phyloP scores from a whole-genome alignment of 1,140 invertebrate genomes.

The Aporrectodea caliginosa region DNA sequence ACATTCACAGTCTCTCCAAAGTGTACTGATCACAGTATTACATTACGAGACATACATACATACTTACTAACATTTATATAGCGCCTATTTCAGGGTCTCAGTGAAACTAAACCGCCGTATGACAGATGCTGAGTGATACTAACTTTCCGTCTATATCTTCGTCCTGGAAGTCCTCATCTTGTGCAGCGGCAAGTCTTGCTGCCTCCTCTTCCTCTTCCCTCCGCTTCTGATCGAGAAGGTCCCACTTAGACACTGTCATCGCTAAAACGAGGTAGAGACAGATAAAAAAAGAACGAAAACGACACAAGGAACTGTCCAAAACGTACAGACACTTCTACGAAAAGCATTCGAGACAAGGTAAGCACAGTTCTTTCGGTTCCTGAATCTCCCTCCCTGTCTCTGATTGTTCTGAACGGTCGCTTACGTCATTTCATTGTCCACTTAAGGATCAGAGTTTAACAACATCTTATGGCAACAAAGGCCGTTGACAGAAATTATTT shows the following conservation, averaged over 20 bases:
- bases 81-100: not conserved
- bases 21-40: not conserved
- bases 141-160: constrained; percentile 57
- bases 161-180: constrained; percentile 43
- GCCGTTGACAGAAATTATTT: no score
- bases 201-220: constrained; percentile 48
- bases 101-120: constrained; percentile 8
- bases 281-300: no score
- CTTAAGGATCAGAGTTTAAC: no score
- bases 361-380: no score
- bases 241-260: constrained; percentile 85
- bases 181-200: constrained; percentile 23
- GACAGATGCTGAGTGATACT: constrained; percentile 35
- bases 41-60: not conserved
- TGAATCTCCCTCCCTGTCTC: no score
- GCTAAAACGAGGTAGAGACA: constrained; percentile 60
- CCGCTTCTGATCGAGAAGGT: constrained; percentile 63
- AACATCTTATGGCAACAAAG: no score
- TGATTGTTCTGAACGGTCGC: no score
- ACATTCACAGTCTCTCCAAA: not conserved
- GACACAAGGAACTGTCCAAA: no score
- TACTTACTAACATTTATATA: not conserved
- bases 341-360: no score
- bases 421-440: no score
- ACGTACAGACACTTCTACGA: no score